Conservation (phyloP, 2,888 invertebrate species). For the Clivina fossor region DNA sequence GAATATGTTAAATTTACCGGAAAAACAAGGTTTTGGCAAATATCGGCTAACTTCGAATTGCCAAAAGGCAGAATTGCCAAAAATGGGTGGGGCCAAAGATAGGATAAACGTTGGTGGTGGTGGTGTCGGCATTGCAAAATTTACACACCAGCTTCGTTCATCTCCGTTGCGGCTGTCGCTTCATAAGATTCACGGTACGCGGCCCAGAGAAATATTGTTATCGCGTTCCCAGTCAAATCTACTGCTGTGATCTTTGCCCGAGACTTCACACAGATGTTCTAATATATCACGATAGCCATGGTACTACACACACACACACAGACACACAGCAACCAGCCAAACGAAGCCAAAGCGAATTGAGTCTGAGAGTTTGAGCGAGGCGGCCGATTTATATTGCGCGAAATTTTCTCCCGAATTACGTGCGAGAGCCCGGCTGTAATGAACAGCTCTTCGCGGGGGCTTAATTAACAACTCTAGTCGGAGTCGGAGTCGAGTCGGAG, state of each 20-base stretch:
- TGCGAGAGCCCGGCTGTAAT: conserved; percentile 24
- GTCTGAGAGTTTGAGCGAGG: no score
- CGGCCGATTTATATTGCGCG: conserved; percentile 29
- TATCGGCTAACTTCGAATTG: no score
- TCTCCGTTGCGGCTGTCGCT: conserved; percentile 33
- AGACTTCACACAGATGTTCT: conserved; percentile 32
- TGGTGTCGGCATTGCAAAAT: conserved; percentile 13
- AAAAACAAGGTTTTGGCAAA: no score
- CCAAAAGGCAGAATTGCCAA: no score
- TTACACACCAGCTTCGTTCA: conserved; percentile 29
- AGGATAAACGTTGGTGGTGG: not conserved
- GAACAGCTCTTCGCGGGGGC: conserved; percentile 28
- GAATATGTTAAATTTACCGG: no score
- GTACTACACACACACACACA: conserved; percentile 3
- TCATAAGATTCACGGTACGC: conserved; percentile 32
- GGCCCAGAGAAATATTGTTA: conserved; percentile 33
- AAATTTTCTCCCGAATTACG: conserved; percentile 34
- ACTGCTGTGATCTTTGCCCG: conserved; percentile 29
- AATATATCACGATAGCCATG: conserved; percentile 31
- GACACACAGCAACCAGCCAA: no score
- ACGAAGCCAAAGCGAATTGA: no score
- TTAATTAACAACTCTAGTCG: conserved; percentile 31
- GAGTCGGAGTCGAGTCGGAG: no score
- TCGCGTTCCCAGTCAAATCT: conserved; percentile 32
- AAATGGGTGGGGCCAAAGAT: not conserved